Base-by-base conservation (phyloP, 2,113 vertebrate species). In the Phasianus colchicus region DNA sequence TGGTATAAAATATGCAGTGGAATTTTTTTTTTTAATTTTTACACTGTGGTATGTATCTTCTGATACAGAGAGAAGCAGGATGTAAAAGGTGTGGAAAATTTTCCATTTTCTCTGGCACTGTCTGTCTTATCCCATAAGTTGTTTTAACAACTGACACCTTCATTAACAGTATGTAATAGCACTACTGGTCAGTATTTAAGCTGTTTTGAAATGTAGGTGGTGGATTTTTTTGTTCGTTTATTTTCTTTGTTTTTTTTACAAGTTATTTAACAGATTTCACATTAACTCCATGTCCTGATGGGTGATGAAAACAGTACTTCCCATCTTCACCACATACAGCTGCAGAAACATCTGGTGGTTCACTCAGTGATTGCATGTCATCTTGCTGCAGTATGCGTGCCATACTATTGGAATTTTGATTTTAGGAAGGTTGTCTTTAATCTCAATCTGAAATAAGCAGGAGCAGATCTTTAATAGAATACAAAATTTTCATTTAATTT, bases 41-140 rank as follows among this genome's bases (percentile, higher is more conserved):
- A 22, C 55, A 32, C 21, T 50, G 5, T 82, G 42, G 60, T 90
- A 87, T 45, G 8, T 36, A 16, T n/a, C 66, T 84, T 80, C 20
- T 86, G 6, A 20, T 63, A 11, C n/a, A 34, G 45, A 65, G 18
- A 38, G 50, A 54, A 93, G 24, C 4, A 27, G 43, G 30, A 18
- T 72, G 3, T 40, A 61, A 6, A 0, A 9, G 17, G 2, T 20
- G 13, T 4, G 5, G 10, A 40, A 69, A 34, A 2, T 29, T 66
- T 91, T 30, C 13, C 4, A 6, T 73, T 86, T 84, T 92, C 66
- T 2, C 9, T 89, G 54, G 36, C 79, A 38, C 63, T 94, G 66
- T 7, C 43, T 83, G 27, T 3, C 50, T 72, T 85, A n/a, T 92
- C 22, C 21, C 20, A 3, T 38, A 30, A 3, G 1, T 21, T 63